Percentiles rank a stretch among this genome's conserved stretches.
Conservation (phyloP, 2,888 invertebrate genomes). For the Dolomedes plantarius region DNA sequence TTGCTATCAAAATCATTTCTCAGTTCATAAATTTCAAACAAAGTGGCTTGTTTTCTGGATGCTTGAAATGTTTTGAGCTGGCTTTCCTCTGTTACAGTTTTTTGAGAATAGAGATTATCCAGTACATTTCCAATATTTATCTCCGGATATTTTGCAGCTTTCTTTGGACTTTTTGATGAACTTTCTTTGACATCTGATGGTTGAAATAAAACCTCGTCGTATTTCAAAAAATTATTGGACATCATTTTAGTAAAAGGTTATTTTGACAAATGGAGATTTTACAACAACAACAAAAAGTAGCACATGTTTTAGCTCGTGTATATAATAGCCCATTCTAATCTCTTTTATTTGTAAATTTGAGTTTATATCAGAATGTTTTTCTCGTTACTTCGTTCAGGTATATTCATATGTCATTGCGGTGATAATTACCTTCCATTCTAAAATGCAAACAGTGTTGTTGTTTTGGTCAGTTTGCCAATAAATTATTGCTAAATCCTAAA, state of each 20-base stretch:
- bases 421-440: too few relatives aligned
- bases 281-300: too few relatives aligned
- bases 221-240: constrained; percentile 27
- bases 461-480: too few relatives aligned
- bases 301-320: too few relatives aligned
- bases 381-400: neutral
- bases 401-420: too few relatives aligned
- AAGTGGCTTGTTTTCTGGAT: neutral
- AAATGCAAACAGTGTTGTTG: too few relatives aligned
- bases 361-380: neutral
- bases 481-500: too few relatives aligned
- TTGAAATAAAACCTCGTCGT: neutral
- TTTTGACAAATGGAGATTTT: too few relatives aligned
- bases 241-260: too few relatives aligned
- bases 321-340: too few relatives aligned
- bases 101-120: neutral
- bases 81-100: neutral
- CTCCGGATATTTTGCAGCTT: neutral
- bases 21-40: constrained; percentile 25
- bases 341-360: too few relatives aligned
- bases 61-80: neutral
- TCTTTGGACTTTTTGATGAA: neutral
- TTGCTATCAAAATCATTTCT: constrained; percentile 3
- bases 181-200: neutral
- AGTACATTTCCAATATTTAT: neutral